Evolutionary conservation across 2,113 vertebrate genomes (phyloP).

Genomic region (Hippocampus mohnikei): DNA sequence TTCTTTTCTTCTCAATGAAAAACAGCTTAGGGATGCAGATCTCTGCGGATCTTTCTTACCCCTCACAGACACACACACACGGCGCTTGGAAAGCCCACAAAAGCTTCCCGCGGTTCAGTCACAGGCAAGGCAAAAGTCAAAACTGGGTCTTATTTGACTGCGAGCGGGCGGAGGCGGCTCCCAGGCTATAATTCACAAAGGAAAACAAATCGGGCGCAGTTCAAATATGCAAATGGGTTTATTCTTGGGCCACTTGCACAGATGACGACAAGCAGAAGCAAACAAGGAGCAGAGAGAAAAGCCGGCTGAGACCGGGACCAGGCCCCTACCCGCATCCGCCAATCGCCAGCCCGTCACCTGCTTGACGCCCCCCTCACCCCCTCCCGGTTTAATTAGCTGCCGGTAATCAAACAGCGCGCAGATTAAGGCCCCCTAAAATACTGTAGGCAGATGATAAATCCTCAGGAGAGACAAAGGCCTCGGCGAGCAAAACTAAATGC

Average conservation of each 20-base stretch:
- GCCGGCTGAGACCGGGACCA: constrained; percentile 1
- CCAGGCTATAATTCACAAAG: constrained; percentile 16
- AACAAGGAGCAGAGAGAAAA: constrained; percentile 21
- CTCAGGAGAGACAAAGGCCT: constrained; percentile 58
- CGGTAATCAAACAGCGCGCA: constrained; percentile 60
- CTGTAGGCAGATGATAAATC: constrained; percentile 64
- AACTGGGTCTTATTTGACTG: constrained; percentile 45
- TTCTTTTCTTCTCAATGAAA: constrained; percentile 33
- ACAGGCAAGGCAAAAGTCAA: constrained; percentile 35
- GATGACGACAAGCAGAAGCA: constrained; percentile 11
- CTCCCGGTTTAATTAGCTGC: constrained; percentile 65
- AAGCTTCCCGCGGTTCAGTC: constrained; percentile 39
- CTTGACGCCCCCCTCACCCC: constrained; percentile 56
- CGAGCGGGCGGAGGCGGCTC: constrained; percentile 23
- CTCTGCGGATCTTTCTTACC: constrained; percentile 50
- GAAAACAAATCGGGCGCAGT: constrained; percentile 7
- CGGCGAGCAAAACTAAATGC: constrained; percentile 47
- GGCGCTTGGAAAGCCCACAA: constrained; percentile 31
- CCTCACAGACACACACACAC: constrained; percentile 4
- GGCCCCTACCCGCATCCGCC: constrained; percentile 16
- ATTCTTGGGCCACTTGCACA: constrained; percentile 4
- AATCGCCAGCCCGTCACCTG: constrained; percentile 49
- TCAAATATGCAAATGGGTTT: constrained; percentile 3
- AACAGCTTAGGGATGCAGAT: constrained; percentile 59
- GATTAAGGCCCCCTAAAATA: constrained; percentile 62